Base-by-base conservation (phyloP, 1,140 invertebrate genomes). In the Pseudachorutes palmiensis region DNA sequence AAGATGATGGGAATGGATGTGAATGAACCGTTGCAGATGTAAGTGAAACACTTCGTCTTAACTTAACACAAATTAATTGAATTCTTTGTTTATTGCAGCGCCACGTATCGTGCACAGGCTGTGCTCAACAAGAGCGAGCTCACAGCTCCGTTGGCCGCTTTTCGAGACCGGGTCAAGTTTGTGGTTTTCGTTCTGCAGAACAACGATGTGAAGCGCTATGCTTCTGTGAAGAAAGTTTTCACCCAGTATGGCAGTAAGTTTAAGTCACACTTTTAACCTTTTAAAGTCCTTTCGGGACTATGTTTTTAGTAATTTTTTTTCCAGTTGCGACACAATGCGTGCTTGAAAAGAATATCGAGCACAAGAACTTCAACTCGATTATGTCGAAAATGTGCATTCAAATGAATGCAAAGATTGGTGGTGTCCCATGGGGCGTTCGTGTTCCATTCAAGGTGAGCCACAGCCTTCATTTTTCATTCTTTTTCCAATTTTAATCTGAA, bases 151-250 rank as follows among this genome's bases (percentile, higher is more conserved):
- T 24, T 70, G 33, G 24, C 2, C 1, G 2, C 14, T 0, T 29
- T 45, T 26, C 28, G 12, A 14, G 24, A 22, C 12, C 5, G 24
- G 36, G 36, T 68, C 0, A 26, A 64, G 1, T 67, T 74, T 16
- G 68, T 68, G 2, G 70, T 71, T 30, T 67, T 69, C 62, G 75
- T 92, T 0, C 81, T 91, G 0, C 81, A 84, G 0, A 87, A 86
- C 33, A 87, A 86, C 67, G 82, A 85, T 49, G 75, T 82, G 9
- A 90, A 93, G 76, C 78, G 82, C 19, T 96, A 96, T 73, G 80
- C 84, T 36, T 86, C 87, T 0, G 88, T 96, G 1, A 96, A 97
- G 74, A 92, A 91, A 74, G 86, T 90, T 51, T 88, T 88, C 66
- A 88, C 91, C 0, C 90, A 94, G 22, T 33, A 57, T 51, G 31